Evolutionary conservation across 2,113 vertebrate species (phyloP).

Genomic region (Petromus typicus): DNA sequence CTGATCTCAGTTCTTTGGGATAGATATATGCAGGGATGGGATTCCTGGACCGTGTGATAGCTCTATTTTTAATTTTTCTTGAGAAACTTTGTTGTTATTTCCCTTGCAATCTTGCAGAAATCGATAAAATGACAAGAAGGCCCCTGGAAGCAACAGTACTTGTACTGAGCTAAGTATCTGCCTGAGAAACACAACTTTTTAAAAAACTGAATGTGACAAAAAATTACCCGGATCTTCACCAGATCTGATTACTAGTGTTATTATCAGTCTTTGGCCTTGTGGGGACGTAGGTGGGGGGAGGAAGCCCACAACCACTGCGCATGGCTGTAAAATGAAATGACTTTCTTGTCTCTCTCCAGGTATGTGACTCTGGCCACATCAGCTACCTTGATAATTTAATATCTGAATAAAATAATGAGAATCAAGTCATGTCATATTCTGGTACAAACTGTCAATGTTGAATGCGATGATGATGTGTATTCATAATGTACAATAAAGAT

Average conservation of each 20-base stretch:
- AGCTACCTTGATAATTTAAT: neutral
- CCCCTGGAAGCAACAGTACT: neutral
- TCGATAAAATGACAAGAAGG: neutral
- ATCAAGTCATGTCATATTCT: too few species aligned
- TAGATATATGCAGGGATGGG: too few species aligned
- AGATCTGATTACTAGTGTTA: too few species aligned
- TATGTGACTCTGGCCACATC: neutral
- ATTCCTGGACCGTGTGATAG: neutral
- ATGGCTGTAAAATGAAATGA: neutral
- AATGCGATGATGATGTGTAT: too few species aligned
- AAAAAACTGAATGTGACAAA: neutral
- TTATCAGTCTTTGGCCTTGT: neutral
- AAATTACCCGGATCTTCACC: too few species aligned
- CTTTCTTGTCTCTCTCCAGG: neutral
- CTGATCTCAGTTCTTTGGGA: neutral
- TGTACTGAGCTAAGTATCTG: neutral
- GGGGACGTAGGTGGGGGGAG: neutral
- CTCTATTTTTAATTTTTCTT: neutral
- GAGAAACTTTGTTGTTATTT: neutral
- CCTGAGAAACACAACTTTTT: neutral
- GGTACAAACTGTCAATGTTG: too few species aligned
- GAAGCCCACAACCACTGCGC: neutral
- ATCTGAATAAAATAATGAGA: neutral
- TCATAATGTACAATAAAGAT: too few species aligned
- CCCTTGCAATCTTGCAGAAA: neutral